A percentile compares a stretch with the other conserved stretches of the same genome.
Conservation (phyloP, 2,888 invertebrate genomes). For the Cynaeus angustus region DNA sequence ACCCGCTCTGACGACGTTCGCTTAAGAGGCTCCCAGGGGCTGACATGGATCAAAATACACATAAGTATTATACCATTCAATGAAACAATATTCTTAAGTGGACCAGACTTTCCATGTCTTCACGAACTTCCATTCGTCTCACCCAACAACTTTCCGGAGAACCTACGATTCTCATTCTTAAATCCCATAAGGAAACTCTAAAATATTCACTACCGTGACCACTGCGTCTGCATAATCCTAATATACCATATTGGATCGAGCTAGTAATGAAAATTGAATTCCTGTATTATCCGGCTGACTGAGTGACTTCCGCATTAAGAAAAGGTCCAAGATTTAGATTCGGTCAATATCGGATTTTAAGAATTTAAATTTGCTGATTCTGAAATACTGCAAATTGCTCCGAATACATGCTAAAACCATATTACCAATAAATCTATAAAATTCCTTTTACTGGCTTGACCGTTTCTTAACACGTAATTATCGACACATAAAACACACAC, state of each 20-base stretch:
- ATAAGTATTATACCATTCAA: conserved; percentile 47
- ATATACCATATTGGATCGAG: conserved; percentile 60
- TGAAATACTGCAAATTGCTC: conserved; percentile 67
- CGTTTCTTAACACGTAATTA: conserved; percentile 23
- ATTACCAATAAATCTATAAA: conserved; percentile 29
- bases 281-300: conserved; percentile 62
- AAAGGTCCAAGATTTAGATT: conserved; percentile 63
- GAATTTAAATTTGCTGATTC: conserved; percentile 71
- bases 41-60: conserved; percentile 55
- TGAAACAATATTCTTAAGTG: conserved; percentile 54
- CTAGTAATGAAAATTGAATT: conserved; percentile 64
- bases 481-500: conserved; percentile 12
- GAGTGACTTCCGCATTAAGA: conserved; percentile 62
- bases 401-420: conserved; percentile 50
- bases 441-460: conserved; percentile 1
- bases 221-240: conserved; percentile 34
- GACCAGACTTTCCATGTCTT: conserved; percentile 41
- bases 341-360: conserved; percentile 69
- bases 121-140: neutral
- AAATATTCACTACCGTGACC: conserved; percentile 45
- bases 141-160: neutral
- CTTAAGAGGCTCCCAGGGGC: conserved; percentile 52
- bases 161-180: conserved; percentile 21
- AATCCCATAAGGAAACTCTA: conserved; percentile 36
- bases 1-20: conserved; percentile 51